Evolutionary conservation across 92 coral and sea anemone genomes (phyloP), one percentile per base, ranked within the genome.

Genomic region (Phenganax subtilis): DNA sequence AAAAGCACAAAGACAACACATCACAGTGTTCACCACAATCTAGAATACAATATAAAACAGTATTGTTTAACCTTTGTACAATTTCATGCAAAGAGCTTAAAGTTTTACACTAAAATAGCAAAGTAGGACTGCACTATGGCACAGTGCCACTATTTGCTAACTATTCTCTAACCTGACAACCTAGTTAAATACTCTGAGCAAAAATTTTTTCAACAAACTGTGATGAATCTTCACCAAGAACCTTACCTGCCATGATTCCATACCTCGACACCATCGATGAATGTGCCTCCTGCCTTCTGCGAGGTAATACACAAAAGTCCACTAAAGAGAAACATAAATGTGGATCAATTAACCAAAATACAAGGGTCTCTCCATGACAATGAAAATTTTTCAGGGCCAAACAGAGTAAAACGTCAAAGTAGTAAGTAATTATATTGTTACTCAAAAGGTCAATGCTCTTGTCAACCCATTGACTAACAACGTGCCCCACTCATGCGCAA

Each of bases 241-340:
- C 54, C 85, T 17, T 71, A 90, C 99, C 91, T 96, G 93, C 99
- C 99, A 96, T 54, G 99, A 91, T 63, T 96, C 99, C 93, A 96
- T 83, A 11, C 99, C 99, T 0, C 99, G 89, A 54, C 93, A 88
- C 97, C 97, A 92, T 44, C 97, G 97, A 81, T 96, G 99, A 27
- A 96, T 96, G 47, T 96, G 92, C 17, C 99, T 91, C 17, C 99
- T 87, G 8, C 90, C 97, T 77, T 96, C 99, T 10, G 99, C 99
- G 54, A 96, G 84, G 69, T 96, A 96, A 58, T 75, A 88, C 10
- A 96, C 99, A 69, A 96, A 86, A 29, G 97, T 90, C 99, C 99
- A 96, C 99, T 96, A 56, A 54, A 82, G 80, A 82, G 53, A 12
- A 78, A 86, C 57, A 51, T 68, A 66, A 14, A 51, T 7, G 14